Base-by-base conservation (phyloP, 1,140 invertebrate genomes). In the Drosophila grimshawi region DNA sequence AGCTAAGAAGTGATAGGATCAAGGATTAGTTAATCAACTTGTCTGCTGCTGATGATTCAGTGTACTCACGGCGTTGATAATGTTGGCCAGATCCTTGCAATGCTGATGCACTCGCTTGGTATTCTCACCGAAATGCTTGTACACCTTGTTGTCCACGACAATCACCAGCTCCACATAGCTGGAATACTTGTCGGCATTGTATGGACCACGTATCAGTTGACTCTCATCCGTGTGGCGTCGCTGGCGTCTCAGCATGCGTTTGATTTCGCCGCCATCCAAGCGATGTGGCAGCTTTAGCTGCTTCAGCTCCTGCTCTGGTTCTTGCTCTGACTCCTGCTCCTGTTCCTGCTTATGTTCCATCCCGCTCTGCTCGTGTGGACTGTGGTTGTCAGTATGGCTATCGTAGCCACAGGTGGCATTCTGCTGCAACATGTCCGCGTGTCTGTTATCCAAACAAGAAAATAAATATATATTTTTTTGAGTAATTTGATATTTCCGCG, bases 31-130 rank as follows among this genome's bases (percentile, higher is more conserved):
- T 11, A 6, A 43, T 43, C 10, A n/a, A 43, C 3, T 43, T 6
- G 19, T 19, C 19, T 19, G 19, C 6, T 2, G 2, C 65, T 83
- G 3, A 43, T 35, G 27, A 4, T 39, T 39, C 0, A 4, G 4
- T 8, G 32, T 27, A 95, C 96, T 96, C 94, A 99, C 98, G 61
- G 97, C 96, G 93, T 98, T 99, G 51, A 99, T 97, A 92, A 99
- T 98, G 92, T 99, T 99, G 41, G 97, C 97, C 73, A 99, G 97
- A 89, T 98, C 96, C 93, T 98, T 98, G 91, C 97, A 96, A 88
- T 97, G 95, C 33, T 95, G 94, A 83, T 97, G 94, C 19, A 97
- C 96, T 52, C 94, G 95, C 48, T 94, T 93, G 5, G 95, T 86
- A 85, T 95, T 96, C 85, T 96, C 95, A 4, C 95, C 95, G 19